Percentiles rank a stretch among this genome's conserved stretches.
phyloP scores from a whole-genome alignment of 2,113 vertebrate genomes.

The Gymnocephalus cernua region DNA sequence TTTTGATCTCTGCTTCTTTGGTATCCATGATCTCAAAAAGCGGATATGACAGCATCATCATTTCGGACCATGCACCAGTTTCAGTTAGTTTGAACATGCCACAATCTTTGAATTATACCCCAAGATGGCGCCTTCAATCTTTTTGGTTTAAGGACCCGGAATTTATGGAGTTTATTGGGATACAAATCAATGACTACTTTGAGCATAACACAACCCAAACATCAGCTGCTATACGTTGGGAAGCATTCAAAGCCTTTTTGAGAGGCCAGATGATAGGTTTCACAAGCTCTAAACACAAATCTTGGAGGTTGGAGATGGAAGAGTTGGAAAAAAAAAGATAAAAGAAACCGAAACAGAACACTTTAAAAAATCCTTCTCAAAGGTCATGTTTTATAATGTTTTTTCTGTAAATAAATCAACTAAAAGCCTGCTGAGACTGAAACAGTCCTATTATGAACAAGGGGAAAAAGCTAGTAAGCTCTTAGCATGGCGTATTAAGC shows the following conservation, averaged over 20 bases:
- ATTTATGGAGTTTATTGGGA: too few species aligned
- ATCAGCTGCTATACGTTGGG: background rate
- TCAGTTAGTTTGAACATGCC: too few species aligned
- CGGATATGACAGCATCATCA: too few species aligned
- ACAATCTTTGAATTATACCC: too few species aligned
- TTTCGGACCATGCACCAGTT: too few species aligned
- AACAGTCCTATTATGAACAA: background rate
- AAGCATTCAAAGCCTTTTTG: background rate
- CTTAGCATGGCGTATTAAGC: background rate
- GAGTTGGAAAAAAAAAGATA: background rate
- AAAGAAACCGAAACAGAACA: background rate
- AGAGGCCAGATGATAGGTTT: background rate
- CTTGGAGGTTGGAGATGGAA: background rate
- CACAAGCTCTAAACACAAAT: background rate
- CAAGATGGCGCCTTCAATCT: too few species aligned
- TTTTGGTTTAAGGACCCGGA: too few species aligned
- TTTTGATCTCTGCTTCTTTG: too few species aligned
- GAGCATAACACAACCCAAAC: too few species aligned
- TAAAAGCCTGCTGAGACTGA: background rate
- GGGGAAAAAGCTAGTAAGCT: background rate
- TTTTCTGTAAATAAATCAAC: too few species aligned
- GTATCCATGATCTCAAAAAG: too few species aligned
- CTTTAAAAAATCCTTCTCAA: background rate
- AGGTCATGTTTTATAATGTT: background rate
- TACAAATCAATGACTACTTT: too few species aligned